phyloP scores from a whole-genome alignment of 2,113 vertebrate genomes.

The Brienomyrus brachyistius region DNA sequence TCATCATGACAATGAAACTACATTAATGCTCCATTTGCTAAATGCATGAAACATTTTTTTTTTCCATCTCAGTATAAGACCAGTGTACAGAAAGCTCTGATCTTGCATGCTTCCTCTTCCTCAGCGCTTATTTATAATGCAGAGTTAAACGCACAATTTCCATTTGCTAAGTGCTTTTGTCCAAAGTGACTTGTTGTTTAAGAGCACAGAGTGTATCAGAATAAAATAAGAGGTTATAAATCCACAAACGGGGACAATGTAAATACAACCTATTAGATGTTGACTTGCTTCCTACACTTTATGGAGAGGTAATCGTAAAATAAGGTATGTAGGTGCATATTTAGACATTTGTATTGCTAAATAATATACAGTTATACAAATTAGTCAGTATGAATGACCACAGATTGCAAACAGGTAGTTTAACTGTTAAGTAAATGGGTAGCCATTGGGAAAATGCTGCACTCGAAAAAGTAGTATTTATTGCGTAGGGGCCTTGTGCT shows the following conservation, averaged over 20 bases:
- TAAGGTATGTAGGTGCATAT: neutral
- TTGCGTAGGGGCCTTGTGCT: neutral
- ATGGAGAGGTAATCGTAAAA: neutral
- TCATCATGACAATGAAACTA: neutral
- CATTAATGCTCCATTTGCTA: neutral
- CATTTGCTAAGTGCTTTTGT: neutral
- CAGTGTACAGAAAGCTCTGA: neutral
- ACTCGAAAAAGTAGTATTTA: neutral
- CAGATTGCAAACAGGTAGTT: neutral
- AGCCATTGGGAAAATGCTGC: neutral
- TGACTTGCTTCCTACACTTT: neutral
- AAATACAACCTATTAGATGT: neutral
- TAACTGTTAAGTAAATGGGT: neutral
- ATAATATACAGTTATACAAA: neutral
- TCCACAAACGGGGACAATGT: neutral
- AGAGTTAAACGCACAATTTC: neutral
- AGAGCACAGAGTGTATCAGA: neutral
- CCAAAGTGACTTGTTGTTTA: neutral
- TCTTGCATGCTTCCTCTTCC: neutral
- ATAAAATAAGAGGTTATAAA: neutral
- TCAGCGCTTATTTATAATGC: neutral
- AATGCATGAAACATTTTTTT: neutral
- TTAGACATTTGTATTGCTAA: neutral
- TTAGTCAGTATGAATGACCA: neutral
- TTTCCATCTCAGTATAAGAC: neutral